Evolutionary conservation across 2,797 vertebrate species (phyloP).

Genomic region (Ispidina picta): DNA sequence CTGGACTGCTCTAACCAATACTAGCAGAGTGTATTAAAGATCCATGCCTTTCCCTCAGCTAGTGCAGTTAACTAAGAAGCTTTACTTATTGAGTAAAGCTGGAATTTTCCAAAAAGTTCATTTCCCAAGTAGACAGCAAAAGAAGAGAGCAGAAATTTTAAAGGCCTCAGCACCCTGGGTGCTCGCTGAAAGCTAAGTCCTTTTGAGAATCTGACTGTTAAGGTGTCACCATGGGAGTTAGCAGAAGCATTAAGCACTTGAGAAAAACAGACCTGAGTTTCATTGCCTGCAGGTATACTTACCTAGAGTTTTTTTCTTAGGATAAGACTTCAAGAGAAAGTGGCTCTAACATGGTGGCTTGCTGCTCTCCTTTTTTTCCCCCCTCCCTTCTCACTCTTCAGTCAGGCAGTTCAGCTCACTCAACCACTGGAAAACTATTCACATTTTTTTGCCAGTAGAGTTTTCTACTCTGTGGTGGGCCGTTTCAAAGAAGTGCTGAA

Average conservation of each 20-base stretch:
- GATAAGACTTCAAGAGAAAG: slow-evolving; percentile 68
- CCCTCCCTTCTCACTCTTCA: slow-evolving; percentile 28
- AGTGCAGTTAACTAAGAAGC: slow-evolving; percentile 44
- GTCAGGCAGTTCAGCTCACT: slow-evolving; percentile 34
- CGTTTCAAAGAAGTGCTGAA: background rate
- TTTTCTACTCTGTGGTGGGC: background rate
- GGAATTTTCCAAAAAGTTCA: slow-evolving; percentile 54
- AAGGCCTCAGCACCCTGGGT: slow-evolving; percentile 63
- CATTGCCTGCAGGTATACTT: slow-evolving; percentile 65
- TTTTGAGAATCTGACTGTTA: slow-evolving; percentile 60
- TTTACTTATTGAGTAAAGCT: slow-evolving; percentile 44
- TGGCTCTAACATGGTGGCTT: slow-evolving; percentile 50
- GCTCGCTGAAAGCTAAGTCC: slow-evolving; percentile 57
- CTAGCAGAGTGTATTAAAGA: background rate
- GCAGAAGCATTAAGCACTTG: slow-evolving; percentile 50
- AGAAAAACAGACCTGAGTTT: slow-evolving; percentile 60
- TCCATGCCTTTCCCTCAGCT: background rate
- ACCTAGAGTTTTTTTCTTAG: slow-evolving; percentile 59
- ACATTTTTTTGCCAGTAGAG: background rate
- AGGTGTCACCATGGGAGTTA: slow-evolving; percentile 57
- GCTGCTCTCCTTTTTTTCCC: slow-evolving; percentile 24
- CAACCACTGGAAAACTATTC: background rate
- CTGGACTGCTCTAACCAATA: background rate
- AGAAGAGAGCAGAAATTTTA: slow-evolving; percentile 44
- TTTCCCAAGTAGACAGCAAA: slow-evolving; percentile 40